These are phyloP conservation scores for Pyrgus malvae DNA, from an alignment of 2,888 invertebrate species.

Conservation along the genomic window DNA sequence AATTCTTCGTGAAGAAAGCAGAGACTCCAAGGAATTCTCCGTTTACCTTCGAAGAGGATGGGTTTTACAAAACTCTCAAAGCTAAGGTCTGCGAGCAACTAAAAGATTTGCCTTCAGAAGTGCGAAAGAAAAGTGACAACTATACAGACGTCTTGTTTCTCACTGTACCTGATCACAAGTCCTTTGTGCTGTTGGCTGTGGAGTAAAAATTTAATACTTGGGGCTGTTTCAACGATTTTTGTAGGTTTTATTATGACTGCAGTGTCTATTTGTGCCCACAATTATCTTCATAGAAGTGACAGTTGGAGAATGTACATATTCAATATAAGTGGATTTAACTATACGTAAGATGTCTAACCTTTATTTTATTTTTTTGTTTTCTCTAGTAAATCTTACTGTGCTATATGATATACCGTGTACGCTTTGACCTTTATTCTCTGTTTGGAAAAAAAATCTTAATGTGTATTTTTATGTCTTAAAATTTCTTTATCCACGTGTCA, in stretches of 20 bases:
- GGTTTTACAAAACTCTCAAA: constrained; percentile 88
- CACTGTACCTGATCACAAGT: constrained; percentile 3
- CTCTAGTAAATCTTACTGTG: no score
- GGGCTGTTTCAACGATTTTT: not conserved
- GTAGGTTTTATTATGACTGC: not conserved
- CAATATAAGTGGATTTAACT: constrained; percentile 75
- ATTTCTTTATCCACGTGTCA: no score
- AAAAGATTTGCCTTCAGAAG: constrained; percentile 67
- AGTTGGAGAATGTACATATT: constrained; percentile 91
- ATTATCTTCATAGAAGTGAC: constrained; percentile 88
- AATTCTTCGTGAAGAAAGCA: constrained; percentile 85
- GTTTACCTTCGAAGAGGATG: constrained; percentile 87
- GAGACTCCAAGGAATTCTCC: constrained; percentile 85
- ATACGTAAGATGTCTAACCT: not conserved
- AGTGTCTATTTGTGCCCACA: constrained; percentile 78
- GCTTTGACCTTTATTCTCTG: no score
- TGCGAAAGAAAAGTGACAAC: not conserved
- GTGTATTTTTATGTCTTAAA: no score
- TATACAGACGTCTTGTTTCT: not conserved
- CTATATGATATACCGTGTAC: no score
- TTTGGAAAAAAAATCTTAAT: no score
- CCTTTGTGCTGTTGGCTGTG: constrained; percentile 47
- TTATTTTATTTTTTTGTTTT: not conserved
- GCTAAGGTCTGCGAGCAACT: constrained; percentile 76
- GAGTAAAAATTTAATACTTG: not conserved